Evolutionary conservation across 2,113 vertebrate species (phyloP).

Genomic region (Galeopterus variegatus): DNA sequence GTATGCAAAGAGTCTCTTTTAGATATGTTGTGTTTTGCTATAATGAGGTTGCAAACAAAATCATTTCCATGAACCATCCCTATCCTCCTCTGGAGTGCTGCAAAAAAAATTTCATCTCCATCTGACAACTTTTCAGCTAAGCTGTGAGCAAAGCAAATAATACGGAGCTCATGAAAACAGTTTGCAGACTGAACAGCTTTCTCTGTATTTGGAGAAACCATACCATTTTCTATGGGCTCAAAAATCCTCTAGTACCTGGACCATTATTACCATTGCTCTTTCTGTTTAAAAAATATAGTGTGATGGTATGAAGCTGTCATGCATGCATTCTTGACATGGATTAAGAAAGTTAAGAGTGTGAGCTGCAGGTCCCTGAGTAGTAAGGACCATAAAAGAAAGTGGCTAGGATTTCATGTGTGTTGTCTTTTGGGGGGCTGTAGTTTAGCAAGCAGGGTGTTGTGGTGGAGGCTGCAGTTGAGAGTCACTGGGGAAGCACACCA

Average conservation of each 20-base stretch:
- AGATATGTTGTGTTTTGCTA: conserved; percentile 12
- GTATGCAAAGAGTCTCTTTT: conserved; percentile 61
- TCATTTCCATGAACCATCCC: background rate
- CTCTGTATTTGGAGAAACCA: conserved; percentile 62
- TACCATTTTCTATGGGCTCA: conserved; percentile 50
- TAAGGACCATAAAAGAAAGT: conserved; percentile 27
- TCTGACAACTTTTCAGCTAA: conserved; percentile 56
- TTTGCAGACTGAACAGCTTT: background rate
- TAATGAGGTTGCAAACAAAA: conserved; percentile 30
- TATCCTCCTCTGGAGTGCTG: conserved; percentile 14
- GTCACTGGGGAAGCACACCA: background rate
- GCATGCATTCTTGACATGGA: conserved; percentile 35
- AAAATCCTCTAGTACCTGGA: background rate
- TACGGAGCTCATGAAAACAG: conserved; percentile 40
- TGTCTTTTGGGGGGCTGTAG: background rate
- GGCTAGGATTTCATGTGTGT: background rate
- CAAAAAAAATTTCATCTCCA: conserved; percentile 59
- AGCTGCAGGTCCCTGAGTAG: background rate
- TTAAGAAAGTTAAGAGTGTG: conserved; percentile 47
- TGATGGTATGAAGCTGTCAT: conserved; percentile 4
- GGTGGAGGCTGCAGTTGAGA: conserved; percentile 2
- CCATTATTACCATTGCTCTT: conserved; percentile 2
- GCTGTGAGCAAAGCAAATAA: conserved; percentile 60
- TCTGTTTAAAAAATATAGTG: conserved; percentile 25
- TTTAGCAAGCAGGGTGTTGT: conserved; percentile 12